Evolutionary conservation across 2,797 vertebrate genomes (phyloP).

Genomic region (Myotis planiceps): DNA sequence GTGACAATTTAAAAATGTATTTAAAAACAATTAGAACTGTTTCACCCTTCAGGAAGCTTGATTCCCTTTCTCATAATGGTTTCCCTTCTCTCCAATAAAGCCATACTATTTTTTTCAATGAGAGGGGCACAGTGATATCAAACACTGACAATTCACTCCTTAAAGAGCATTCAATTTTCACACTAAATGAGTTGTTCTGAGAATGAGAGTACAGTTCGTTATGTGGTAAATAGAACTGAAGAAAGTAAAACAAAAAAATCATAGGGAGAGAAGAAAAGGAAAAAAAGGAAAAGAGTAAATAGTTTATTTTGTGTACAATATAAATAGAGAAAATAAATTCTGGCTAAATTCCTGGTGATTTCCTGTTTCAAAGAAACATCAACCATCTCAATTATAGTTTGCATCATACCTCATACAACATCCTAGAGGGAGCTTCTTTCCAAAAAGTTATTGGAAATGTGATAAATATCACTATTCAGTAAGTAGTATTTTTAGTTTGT

Average conservation of each 20-base stretch:
- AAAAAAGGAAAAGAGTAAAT: neutral
- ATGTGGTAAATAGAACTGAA: constrained; percentile 52
- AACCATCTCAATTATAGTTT: constrained; percentile 19
- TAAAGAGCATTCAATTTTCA: constrained; percentile 76
- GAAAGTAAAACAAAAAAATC: constrained; percentile 36
- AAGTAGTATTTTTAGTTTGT: neutral
- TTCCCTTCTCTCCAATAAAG: constrained; percentile 47
- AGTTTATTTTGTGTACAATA: neutral
- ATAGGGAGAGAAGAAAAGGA: neutral
- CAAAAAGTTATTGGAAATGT: constrained; percentile 9
- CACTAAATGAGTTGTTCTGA: constrained; percentile 75
- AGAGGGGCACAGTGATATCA: constrained; percentile 62
- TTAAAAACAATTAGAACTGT: constrained; percentile 22
- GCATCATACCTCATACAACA: neutral
- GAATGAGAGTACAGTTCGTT: constrained; percentile 38
- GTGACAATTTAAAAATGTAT: neutral
- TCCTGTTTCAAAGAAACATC: constrained; percentile 57
- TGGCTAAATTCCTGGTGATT: constrained; percentile 29
- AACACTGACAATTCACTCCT: constrained; percentile 62
- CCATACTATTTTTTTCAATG: constrained; percentile 51
- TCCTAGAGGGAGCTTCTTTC: constrained; percentile 54
- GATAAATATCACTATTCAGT: neutral
- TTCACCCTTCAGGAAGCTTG: neutral
- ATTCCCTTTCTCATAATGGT: constrained; percentile 25
- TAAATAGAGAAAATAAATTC: constrained; percentile 60